Percentiles rank a stretch among this genome's conserved stretches.
Evolutionary conservation across 1,140 invertebrate species (phyloP).

Genomic region (Macrobrachium rosenbergii): DNA sequence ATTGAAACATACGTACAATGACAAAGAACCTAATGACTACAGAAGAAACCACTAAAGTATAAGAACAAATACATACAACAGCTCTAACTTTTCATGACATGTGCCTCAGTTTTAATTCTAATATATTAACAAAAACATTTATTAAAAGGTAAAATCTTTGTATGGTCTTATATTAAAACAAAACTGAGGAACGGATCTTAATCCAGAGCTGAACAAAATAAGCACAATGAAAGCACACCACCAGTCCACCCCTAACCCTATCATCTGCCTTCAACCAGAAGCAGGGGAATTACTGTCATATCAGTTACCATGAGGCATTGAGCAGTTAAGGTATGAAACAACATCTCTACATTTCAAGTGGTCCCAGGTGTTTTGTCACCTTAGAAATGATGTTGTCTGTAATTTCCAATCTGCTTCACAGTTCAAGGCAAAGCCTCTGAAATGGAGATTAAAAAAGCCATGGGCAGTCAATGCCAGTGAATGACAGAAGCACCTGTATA

Average conservation of each 20-base stretch:
- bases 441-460: no score
- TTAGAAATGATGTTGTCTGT: conserved; percentile 8
- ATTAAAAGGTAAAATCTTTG: conserved; percentile 2
- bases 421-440: conserved; percentile 12
- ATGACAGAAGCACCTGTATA: no score
- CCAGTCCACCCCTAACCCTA: conserved; percentile 34
- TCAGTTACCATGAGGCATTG: conserved; percentile 41
- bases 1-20: conserved; percentile 9
- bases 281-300: conserved; percentile 21
- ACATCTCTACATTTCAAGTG: conserved; percentile 19
- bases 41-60: conserved; percentile 29
- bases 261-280: conserved; percentile 34
- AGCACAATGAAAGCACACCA: conserved; percentile 48
- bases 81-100: background rate
- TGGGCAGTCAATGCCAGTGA: no score
- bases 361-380: conserved; percentile 24
- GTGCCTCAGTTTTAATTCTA: no score
- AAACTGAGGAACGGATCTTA: no score
- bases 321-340: conserved; percentile 42
- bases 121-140: no score
- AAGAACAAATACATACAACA: background rate
- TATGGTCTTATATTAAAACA: no score
- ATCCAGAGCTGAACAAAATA: background rate
- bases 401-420: conserved; percentile 25
- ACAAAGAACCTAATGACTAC: conserved; percentile 26